phyloP scores from a whole-genome alignment of 2,888 invertebrate species.

The Litoditis marina region DNA sequence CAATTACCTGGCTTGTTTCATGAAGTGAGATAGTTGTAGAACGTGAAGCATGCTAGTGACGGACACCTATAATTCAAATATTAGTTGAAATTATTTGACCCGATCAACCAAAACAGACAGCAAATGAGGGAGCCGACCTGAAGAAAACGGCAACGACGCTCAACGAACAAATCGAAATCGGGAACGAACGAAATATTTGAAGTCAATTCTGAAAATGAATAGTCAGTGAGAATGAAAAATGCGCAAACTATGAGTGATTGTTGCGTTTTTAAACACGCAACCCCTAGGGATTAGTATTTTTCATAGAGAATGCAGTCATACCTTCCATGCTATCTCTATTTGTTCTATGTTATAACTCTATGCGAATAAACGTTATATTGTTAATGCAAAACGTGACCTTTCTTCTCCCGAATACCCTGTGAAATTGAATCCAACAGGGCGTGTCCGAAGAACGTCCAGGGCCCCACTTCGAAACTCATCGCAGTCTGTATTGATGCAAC shows the following conservation, averaged over 20 bases:
- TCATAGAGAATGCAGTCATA: not conserved
- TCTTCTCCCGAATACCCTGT: constrained; percentile 7
- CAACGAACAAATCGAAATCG: constrained; percentile 25
- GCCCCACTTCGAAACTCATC: constrained; percentile 83
- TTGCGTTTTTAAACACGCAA: too few species aligned
- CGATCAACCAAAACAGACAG: too few species aligned
- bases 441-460: constrained; percentile 89
- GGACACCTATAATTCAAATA: not conserved
- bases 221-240: too few species aligned
- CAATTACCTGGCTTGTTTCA: constrained; percentile 1
- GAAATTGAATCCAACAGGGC: constrained; percentile 43
- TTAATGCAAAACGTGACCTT: constrained; percentile 6
- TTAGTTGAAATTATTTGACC: too few species aligned
- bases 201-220: constrained; percentile 12
- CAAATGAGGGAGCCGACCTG: constrained; percentile 15
- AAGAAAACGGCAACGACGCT: constrained; percentile 24
- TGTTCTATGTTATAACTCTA: not conserved
- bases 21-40: not conserved
- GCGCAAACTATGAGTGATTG: too few species aligned
- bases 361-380: not conserved
- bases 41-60: constrained; percentile 1
- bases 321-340: too few species aligned
- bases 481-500: constrained; percentile 25
- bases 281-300: too few species aligned
- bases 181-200: constrained; percentile 22